Evolutionary conservation across 2,113 vertebrate species (phyloP).

Genomic region (Oriolus oriolus): DNA sequence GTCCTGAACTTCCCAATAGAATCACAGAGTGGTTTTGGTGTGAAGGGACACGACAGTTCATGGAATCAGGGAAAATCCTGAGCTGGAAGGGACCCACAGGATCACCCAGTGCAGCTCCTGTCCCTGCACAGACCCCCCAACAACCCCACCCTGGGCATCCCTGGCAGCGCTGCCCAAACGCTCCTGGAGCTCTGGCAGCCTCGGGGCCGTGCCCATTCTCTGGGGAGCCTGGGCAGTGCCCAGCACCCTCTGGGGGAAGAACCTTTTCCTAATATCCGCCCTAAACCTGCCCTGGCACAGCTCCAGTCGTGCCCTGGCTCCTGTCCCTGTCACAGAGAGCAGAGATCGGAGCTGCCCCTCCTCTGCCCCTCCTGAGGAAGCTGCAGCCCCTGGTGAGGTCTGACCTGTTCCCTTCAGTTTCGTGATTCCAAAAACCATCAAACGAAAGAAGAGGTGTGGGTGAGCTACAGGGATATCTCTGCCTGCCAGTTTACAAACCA

Average conservation of each 20-base stretch:
- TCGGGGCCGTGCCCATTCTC: background rate
- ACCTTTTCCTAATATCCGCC: accelerated
- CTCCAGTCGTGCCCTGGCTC: background rate
- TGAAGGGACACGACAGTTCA: background rate
- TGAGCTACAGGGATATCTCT: background rate
- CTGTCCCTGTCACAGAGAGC: background rate
- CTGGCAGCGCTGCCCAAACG: accelerated
- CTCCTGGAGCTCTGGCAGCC: background rate
- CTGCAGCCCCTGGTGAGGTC: background rate
- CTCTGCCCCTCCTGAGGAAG: background rate
- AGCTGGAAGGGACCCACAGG: background rate
- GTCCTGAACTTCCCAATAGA: background rate
- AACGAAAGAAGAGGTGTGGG: background rate
- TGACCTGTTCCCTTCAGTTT: background rate
- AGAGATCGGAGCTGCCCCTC: background rate
- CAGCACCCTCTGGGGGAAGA: background rate
- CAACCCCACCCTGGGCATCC: background rate
- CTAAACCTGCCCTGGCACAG: background rate
- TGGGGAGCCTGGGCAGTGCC: background rate
- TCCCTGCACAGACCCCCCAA: background rate
- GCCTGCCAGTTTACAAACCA: background rate
- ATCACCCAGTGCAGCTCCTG: accelerated
- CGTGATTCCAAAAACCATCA: background rate
- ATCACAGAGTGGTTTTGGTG: background rate
- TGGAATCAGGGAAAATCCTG: background rate